These are phyloP conservation scores for Parnassius mnemosyne DNA, from an alignment of 2,888 invertebrate species.

Conservation along the genomic window DNA sequence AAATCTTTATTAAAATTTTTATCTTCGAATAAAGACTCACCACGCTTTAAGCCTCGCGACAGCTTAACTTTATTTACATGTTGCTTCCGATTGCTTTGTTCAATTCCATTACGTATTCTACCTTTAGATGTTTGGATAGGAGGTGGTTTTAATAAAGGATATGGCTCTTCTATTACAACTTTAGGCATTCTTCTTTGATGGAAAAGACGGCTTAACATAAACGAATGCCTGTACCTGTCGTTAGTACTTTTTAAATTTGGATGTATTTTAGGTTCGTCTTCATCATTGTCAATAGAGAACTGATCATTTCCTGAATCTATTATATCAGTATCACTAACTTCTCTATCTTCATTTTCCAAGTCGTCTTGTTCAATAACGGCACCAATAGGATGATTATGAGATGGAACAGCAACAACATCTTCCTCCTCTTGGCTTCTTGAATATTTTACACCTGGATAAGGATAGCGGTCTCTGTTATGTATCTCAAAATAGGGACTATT, in stretches of 20 bases:
- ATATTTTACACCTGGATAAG: slow-evolving; percentile 70
- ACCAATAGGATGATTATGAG: slow-evolving; percentile 70
- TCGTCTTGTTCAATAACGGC: slow-evolving; percentile 73
- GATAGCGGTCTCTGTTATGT: slow-evolving; percentile 56
- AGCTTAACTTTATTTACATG: slow-evolving; percentile 56
- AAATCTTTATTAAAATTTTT: slow-evolving; percentile 44
- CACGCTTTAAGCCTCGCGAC: slow-evolving; percentile 55
- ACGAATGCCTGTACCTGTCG: slow-evolving; percentile 55
- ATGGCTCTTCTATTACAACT: slow-evolving; percentile 58
- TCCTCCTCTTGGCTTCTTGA: slow-evolving; percentile 75
- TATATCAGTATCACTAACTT: slow-evolving; percentile 46
- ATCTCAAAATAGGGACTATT: slow-evolving; percentile 60
- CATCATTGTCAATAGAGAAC: slow-evolving; percentile 43
- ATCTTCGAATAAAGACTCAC: slow-evolving; percentile 63
- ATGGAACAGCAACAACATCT: slow-evolving; percentile 61
- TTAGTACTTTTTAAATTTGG: slow-evolving; percentile 44
- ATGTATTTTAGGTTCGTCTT: slow-evolving; percentile 51
- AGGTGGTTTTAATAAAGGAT: slow-evolving; percentile 71
- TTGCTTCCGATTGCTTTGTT: slow-evolving; percentile 54
- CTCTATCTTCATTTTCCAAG: slow-evolving; percentile 49
- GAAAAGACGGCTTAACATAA: slow-evolving; percentile 45
- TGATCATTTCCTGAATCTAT: slow-evolving; percentile 51
- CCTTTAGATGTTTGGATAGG: slow-evolving; percentile 51
- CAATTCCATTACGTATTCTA: slow-evolving; percentile 45
- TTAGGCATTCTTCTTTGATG: slow-evolving; percentile 62